phyloP scores from a whole-genome alignment of 2,888 invertebrate species.

The Tetanocera ferruginea region DNA sequence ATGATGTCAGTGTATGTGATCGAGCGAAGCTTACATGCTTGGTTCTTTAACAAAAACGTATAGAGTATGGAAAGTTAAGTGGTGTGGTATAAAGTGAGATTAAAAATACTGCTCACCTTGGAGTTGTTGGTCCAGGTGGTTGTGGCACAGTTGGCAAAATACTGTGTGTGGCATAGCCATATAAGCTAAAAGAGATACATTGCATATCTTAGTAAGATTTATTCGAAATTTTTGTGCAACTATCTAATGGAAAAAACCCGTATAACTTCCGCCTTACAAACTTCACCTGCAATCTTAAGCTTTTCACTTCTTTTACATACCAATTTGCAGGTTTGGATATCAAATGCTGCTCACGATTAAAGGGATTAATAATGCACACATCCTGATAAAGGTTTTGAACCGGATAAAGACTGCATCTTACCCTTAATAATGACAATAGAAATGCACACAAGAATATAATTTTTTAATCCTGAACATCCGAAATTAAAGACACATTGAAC shows the following conservation, averaged over 20 bases:
- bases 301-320: constrained; percentile 17
- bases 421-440: constrained; percentile 34
- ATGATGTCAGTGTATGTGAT: constrained; percentile 88
- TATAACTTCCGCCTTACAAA: not conserved
- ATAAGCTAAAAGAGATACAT: constrained; percentile 48
- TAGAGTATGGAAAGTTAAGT: not conserved
- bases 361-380: constrained; percentile 22
- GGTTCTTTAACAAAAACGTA: constrained; percentile 72
- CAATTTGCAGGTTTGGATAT: constrained; percentile 12
- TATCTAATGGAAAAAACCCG: too few species aligned
- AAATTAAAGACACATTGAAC: constrained; percentile 5
- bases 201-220: not conserved
- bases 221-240: not conserved
- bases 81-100: not conserved
- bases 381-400: constrained; percentile 21
- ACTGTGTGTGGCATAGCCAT: constrained; percentile 74
- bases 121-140: constrained; percentile 70
- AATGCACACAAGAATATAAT: constrained; percentile 32
- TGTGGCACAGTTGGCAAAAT: constrained; percentile 74
- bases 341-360: constrained; percentile 25
- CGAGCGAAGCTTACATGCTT: constrained; percentile 93
- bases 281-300: not conserved
- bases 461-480: constrained; percentile 15
- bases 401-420: constrained; percentile 27
- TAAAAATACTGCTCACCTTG: constrained; percentile 50